These are phyloP conservation scores for Yponomeuta cagnagella DNA, from an alignment of 2,888 invertebrate species.

Conservation along the genomic window DNA sequence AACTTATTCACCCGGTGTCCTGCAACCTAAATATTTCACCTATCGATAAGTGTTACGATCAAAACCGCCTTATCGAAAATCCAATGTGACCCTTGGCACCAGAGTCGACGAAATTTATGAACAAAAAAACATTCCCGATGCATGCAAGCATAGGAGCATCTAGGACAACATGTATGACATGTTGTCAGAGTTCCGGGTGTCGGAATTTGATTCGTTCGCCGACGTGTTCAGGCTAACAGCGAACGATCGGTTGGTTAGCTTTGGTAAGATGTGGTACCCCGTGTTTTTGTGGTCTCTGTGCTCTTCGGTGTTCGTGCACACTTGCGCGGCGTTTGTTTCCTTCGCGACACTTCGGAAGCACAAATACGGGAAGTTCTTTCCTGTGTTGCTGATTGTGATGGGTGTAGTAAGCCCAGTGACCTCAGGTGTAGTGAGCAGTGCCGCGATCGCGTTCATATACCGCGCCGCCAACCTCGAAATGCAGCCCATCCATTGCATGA, in stretches of 20 bases:
- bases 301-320: conserved; percentile 94
- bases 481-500: conserved; percentile 92
- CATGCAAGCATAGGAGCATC: conserved; percentile 50
- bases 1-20: background rate
- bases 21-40: background rate
- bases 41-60: background rate
- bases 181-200: conserved; percentile 73
- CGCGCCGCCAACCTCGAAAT: conserved; percentile 91
- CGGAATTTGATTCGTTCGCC: conserved; percentile 80
- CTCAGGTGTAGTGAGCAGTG: conserved; percentile 92
- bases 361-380: conserved; percentile 95
- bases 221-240: conserved; percentile 81
- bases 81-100: conserved; percentile 6
- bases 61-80: background rate
- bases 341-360: conserved; percentile 95
- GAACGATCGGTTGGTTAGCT: conserved; percentile 79
- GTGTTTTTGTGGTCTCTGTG: conserved; percentile 97
- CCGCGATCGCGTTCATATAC: conserved; percentile 95
- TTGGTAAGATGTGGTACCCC: conserved; percentile 97
- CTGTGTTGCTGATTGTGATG: conserved; percentile 90
- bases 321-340: conserved; percentile 92
- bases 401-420: conserved; percentile 92
- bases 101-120: conserved; percentile 22
- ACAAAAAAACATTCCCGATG: conserved; percentile 58
- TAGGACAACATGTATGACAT: conserved; percentile 74